Percentiles rank a stretch among this genome's conserved stretches.
These are phyloP conservation scores for Tarsius wallacei DNA, from an alignment of 2,797 vertebrate genomes.

Conservation along the genomic window DNA sequence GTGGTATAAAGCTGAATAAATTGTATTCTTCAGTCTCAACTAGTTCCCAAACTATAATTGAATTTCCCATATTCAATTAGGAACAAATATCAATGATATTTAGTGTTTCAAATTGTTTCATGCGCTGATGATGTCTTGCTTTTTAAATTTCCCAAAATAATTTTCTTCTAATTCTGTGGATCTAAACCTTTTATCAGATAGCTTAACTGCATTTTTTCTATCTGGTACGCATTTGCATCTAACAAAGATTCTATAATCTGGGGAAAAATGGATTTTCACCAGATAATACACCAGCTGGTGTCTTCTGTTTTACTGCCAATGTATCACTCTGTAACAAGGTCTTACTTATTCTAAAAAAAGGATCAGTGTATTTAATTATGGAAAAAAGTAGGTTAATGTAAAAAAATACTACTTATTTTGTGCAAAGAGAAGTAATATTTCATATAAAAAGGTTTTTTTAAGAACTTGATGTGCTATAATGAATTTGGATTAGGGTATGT, in stretches of 20 bases:
- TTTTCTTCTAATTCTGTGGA: slow-evolving; percentile 62
- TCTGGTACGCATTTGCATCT: slow-evolving; percentile 38
- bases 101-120: slow-evolving; percentile 16
- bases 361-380: background rate
- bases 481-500: background rate
- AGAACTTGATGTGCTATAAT: background rate
- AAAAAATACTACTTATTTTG: slow-evolving; percentile 32
- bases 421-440: slow-evolving; percentile 23
- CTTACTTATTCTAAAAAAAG: slow-evolving; percentile 42
- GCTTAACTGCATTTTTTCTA: slow-evolving; percentile 70
- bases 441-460: background rate
- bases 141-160: slow-evolving; percentile 61
- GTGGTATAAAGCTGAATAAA: background rate
- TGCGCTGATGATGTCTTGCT: background rate
- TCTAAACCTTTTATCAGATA: background rate
- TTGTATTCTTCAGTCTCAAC: background rate
- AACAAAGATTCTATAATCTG: slow-evolving; percentile 65
- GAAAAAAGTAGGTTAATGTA: background rate
- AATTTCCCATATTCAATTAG: slow-evolving; percentile 35
- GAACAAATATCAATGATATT: background rate
- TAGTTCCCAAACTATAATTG: background rate
- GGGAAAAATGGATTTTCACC: slow-evolving; percentile 79
- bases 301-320: slow-evolving; percentile 38
- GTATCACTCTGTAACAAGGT: background rate
- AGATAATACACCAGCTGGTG: slow-evolving; percentile 60